phyloP scores from a whole-genome alignment of 2,797 vertebrate genomes.

The Hydrophis major region DNA sequence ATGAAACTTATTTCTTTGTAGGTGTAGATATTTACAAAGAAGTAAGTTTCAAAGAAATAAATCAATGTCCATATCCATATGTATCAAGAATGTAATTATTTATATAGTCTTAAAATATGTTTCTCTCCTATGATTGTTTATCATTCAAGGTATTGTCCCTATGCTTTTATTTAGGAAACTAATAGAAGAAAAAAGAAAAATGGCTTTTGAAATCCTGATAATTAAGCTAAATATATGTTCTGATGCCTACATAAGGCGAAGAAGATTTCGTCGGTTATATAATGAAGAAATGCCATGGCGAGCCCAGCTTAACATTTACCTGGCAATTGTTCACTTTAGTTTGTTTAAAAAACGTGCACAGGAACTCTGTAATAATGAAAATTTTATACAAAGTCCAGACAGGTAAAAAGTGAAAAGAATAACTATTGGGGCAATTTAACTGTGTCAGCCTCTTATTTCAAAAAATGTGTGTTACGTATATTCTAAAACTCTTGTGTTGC shows the following conservation, averaged over 20 bases:
- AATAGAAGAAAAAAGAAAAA: constrained; percentile 55
- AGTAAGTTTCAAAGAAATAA: background rate
- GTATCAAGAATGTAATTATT: background rate
- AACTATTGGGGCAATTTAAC: background rate
- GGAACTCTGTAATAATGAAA: constrained; percentile 53
- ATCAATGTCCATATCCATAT: background rate
- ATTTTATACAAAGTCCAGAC: constrained; percentile 37
- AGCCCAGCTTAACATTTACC: constrained; percentile 80
- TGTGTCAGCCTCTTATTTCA: background rate
- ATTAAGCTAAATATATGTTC: constrained; percentile 67
- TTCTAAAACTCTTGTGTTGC: background rate
- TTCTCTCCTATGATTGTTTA: background rate
- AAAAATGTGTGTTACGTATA: background rate
- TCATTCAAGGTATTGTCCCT: background rate
- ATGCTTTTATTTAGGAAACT: constrained; percentile 52
- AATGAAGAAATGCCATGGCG: constrained; percentile 84
- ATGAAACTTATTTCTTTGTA: background rate
- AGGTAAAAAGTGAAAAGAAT: constrained; percentile 72
- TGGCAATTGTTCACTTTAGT: constrained; percentile 77
- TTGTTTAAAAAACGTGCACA: constrained; percentile 73
- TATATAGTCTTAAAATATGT: background rate
- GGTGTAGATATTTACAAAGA: background rate
- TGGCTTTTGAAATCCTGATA: constrained; percentile 65
- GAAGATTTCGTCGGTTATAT: constrained; percentile 70
- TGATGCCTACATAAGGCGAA: constrained; percentile 60